Evolutionary conservation across 2,113 vertebrate species (phyloP).

Genomic region (Vidua macroura): DNA sequence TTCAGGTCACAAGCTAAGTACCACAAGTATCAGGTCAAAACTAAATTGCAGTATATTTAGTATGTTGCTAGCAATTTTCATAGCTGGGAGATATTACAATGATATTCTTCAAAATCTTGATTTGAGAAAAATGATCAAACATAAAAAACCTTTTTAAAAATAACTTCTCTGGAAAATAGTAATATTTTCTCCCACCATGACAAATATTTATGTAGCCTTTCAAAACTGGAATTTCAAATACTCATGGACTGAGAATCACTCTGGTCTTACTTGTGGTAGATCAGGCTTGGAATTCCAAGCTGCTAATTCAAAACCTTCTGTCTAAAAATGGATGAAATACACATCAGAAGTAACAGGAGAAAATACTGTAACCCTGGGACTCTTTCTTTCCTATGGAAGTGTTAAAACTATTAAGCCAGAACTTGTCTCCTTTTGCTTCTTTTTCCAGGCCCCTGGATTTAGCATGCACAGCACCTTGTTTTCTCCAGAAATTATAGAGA

Average conservation of each 20-base stretch:
- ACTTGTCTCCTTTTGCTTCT: background rate
- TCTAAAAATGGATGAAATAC: background rate
- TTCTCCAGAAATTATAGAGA: constrained; percentile 7
- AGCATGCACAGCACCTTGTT: background rate
- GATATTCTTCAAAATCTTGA: background rate
- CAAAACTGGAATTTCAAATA: background rate
- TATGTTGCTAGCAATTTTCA: background rate
- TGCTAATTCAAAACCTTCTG: background rate
- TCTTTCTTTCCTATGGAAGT: background rate
- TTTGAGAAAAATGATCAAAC: background rate
- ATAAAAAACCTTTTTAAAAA: background rate
- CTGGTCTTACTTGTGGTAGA: background rate
- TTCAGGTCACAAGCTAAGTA: background rate
- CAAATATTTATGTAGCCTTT: background rate
- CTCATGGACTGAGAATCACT: background rate
- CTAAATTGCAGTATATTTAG: background rate
- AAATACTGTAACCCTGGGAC: background rate
- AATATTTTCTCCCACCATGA: background rate
- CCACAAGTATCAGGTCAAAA: background rate
- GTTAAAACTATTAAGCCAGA: background rate
- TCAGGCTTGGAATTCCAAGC: background rate
- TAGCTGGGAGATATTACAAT: background rate
- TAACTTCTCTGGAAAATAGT: background rate
- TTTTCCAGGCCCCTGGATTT: background rate
- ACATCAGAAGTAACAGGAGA: background rate